Conservation (phyloP, 2,797 vertebrate species). For the Naso thynnoides region DNA sequence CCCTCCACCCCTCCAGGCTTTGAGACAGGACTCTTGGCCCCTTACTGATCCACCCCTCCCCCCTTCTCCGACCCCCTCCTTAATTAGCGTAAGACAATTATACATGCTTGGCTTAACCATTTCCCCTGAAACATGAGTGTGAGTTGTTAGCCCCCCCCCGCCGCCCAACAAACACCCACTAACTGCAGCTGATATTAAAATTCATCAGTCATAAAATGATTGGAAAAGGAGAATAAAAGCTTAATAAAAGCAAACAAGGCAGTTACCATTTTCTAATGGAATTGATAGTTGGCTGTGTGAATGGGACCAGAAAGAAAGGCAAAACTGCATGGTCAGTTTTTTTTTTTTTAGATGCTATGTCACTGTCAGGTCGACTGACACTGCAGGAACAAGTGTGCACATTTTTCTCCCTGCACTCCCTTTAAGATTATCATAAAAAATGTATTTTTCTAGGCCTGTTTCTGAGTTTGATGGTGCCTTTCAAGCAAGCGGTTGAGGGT, state of each 20-base stretch:
- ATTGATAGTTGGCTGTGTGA: constrained; percentile 43
- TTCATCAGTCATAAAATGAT: constrained; percentile 64
- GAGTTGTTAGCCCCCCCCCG: constrained; percentile 70
- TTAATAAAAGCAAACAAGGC: constrained; percentile 72
- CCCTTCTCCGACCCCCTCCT: constrained; percentile 41
- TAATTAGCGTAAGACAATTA: constrained; percentile 90
- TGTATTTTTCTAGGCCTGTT: background rate
- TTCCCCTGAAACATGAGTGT: constrained; percentile 82
- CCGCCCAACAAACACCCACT: constrained; percentile 60
- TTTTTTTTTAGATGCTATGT: constrained; percentile 19
- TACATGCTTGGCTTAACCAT: constrained; percentile 87
- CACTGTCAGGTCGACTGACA: constrained; percentile 20
- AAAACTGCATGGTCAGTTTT: constrained; percentile 21
- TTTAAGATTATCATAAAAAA: background rate
- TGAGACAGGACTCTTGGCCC: constrained; percentile 69
- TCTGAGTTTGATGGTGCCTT: constrained; percentile 6
- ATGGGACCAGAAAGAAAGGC: constrained; percentile 16
- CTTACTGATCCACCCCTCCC: constrained; percentile 37
- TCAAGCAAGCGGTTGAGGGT: constrained; percentile 17
- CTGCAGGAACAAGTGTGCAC: background rate
- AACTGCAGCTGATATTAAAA: constrained; percentile 71
- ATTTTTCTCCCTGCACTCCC: background rate
- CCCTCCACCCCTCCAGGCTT: constrained; percentile 42
- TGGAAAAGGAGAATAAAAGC: constrained; percentile 35
- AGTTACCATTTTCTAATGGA: constrained; percentile 49